These are phyloP conservation scores for Campylomormyrus tamandua DNA, from an alignment of 2,113 vertebrate genomes.

Conservation along the genomic window DNA sequence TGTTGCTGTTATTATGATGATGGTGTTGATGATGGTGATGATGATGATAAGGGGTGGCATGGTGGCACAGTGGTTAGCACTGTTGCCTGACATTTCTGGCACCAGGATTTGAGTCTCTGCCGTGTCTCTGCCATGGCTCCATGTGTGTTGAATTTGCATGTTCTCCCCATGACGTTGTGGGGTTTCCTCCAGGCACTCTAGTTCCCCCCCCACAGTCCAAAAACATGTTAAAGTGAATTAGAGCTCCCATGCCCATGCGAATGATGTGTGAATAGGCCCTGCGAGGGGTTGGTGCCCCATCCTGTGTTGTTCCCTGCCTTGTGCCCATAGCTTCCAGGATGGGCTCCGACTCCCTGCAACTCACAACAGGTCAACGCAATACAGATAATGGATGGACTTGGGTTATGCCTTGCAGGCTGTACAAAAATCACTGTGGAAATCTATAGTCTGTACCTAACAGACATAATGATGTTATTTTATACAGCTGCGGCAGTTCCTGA, in stretches of 20 bases:
- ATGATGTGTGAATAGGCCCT: neutral
- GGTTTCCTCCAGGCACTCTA: neutral
- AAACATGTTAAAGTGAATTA: neutral
- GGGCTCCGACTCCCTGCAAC: neutral
- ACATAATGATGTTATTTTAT: neutral
- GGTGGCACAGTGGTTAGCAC: no score
- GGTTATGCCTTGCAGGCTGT: neutral
- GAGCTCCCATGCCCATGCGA: neutral
- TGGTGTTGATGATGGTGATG: neutral
- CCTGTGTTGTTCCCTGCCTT: neutral
- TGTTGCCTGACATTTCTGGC: no score
- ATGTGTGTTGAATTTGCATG: neutral
- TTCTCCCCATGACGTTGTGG: neutral
- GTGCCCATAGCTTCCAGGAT: neutral
- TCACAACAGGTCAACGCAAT: neutral
- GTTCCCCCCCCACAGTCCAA: neutral
- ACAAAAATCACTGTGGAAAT: neutral
- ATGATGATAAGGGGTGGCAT: no score
- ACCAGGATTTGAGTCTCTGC: neutral
- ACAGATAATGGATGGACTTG: neutral
- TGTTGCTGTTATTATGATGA: neutral
- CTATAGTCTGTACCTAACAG: neutral
- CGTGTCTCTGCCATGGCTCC: neutral
- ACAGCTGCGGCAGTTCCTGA: neutral
- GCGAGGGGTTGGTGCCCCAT: neutral